These are phyloP conservation scores for Nematolebias whitei DNA, from an alignment of 2,113 vertebrate genomes.

Conservation along the genomic window DNA sequence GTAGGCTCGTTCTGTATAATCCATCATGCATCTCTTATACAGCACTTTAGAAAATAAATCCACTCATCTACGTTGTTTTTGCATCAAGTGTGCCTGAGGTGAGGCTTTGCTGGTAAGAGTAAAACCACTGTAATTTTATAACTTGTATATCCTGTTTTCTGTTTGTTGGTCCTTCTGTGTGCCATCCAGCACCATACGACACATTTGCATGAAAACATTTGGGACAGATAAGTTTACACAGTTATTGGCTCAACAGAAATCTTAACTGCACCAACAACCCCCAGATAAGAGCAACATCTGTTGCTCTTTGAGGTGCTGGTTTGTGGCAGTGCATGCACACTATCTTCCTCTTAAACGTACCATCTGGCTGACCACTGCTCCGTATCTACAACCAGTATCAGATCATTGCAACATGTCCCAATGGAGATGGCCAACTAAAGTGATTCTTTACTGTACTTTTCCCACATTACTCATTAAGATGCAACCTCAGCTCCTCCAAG, in stretches of 20 bases:
- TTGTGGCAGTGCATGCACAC: slow-evolving; percentile 15
- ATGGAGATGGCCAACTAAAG: slow-evolving; percentile 34
- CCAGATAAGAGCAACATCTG: slow-evolving; percentile 71
- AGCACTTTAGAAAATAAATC: slow-evolving; percentile 20
- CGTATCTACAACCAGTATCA: slow-evolving; percentile 42
- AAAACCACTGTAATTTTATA: slow-evolving; percentile 2
- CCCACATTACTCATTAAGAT: slow-evolving; percentile 14
- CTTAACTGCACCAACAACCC: slow-evolving; percentile 27
- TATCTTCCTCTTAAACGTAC: slow-evolving; percentile 38
- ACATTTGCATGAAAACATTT: slow-evolving; percentile 63
- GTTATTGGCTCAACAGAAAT: slow-evolving; percentile 59
- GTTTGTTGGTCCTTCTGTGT: slow-evolving; percentile 33
- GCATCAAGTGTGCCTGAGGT: slow-evolving; percentile 3
- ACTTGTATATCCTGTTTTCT: slow-evolving; percentile 38
- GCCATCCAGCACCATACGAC: slow-evolving; percentile 29
- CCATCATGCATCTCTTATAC: slow-evolving; percentile 48
- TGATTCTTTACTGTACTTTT: slow-evolving; percentile 19
- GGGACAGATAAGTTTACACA: slow-evolving; percentile 45
- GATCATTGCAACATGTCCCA: slow-evolving; percentile 34
- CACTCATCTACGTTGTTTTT: background rate
- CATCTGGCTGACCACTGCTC: slow-evolving; percentile 55
- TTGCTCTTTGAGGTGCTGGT: slow-evolving; percentile 52
- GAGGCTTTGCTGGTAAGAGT: slow-evolving; percentile 12
- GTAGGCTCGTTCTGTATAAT: slow-evolving; percentile 60
- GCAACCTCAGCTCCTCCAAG: slow-evolving; percentile 3